A percentile compares a stretch with the other conserved stretches of the same genome.
Conservation (phyloP, 2,888 invertebrate species). For the Oithona nana region DNA sequence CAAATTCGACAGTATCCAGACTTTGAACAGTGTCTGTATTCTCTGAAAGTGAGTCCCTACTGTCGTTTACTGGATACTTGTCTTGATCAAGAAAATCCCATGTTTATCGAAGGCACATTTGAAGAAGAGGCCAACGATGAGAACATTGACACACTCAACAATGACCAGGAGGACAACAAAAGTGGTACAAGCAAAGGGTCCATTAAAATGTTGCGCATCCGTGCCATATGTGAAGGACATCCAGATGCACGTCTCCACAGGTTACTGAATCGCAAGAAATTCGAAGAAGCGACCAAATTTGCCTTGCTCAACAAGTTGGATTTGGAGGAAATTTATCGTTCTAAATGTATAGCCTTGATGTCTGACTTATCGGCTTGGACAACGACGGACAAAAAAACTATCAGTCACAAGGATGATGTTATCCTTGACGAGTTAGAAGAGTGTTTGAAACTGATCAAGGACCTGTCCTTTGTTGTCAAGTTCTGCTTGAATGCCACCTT, state of each 20-base stretch:
- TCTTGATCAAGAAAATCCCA: background rate
- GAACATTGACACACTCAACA: no score
- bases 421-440: background rate
- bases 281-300: background rate
- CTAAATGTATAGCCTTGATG: background rate
- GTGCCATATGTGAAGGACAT: background rate
- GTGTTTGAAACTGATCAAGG: background rate
- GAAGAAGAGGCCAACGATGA: background rate
- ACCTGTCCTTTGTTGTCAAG: background rate
- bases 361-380: background rate
- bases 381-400: background rate
- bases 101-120: background rate
- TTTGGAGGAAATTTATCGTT: background rate
- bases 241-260: background rate
- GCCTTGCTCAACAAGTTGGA: background rate
- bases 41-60: background rate
- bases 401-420: background rate
- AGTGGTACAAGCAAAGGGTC: background rate
- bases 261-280: background rate
- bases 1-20: background rate
- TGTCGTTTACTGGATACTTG: background rate
- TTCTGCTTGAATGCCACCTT: background rate
- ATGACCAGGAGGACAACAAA: background rate
- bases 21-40: background rate
- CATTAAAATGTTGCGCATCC: background rate